A percentile compares a stretch with the other conserved stretches of the same genome.
These are phyloP conservation scores for Henricia sp. DNA, from an alignment of 53 echinoderm and acorn worm species.

Conservation along the genomic window DNA sequence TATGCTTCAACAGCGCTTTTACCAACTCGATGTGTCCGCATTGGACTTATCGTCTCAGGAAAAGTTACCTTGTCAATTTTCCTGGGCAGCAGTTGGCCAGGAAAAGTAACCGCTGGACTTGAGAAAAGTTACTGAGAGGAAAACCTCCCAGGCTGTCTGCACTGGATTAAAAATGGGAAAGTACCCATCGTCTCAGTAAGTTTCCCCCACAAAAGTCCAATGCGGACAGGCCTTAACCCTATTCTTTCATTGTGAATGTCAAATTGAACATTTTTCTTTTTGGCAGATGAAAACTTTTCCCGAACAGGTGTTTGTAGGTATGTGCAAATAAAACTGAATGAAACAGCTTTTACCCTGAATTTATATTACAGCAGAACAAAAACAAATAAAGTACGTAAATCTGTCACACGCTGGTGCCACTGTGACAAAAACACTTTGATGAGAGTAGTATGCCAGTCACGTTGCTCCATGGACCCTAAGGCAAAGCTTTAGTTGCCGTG, in stretches of 20 bases:
- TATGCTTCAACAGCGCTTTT: too few species aligned
- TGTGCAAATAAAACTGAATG: not conserved
- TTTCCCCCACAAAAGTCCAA: too few species aligned
- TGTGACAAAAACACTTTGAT: conserved; percentile 34
- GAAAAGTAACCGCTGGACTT: too few species aligned
- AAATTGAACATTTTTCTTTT: not conserved
- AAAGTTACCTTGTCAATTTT: too few species aligned
- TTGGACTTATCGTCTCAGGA: too few species aligned
- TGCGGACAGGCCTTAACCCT: too few species aligned
- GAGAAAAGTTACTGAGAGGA: too few species aligned
- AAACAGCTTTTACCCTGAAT: not conserved
- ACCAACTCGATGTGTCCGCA: too few species aligned
- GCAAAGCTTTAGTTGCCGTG: not conserved
- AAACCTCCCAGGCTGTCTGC: too few species aligned
- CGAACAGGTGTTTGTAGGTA: conserved; percentile 44
- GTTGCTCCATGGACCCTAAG: conserved; percentile 1
- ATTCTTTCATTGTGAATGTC: not conserved
- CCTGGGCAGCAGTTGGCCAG: too few species aligned
- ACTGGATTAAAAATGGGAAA: too few species aligned
- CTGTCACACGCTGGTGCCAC: conserved; percentile 58
- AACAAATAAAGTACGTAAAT: conserved; percentile 55
- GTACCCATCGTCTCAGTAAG: too few species aligned
- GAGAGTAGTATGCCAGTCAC: not conserved
- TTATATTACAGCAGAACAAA: conserved; percentile 14
- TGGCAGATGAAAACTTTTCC: conserved; percentile 1